Evolutionary conservation across 2,888 invertebrate genomes (phyloP).

Genomic region (Drosophila leonis): DNA sequence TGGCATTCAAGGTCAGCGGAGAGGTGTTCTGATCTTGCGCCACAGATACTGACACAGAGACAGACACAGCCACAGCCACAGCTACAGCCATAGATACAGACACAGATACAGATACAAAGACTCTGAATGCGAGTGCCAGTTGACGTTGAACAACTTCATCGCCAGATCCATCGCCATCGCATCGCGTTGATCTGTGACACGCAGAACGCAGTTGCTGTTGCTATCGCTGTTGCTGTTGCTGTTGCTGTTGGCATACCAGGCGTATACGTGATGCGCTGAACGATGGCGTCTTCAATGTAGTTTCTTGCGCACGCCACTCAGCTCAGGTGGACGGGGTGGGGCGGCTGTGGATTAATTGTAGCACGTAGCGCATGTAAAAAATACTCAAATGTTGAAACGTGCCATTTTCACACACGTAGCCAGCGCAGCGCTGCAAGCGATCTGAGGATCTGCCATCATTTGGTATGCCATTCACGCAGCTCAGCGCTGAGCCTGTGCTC

Average conservation of each 20-base stretch:
- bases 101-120: constrained; percentile 31
- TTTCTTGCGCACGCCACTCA: constrained; percentile 23
- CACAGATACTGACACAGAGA: constrained; percentile 66
- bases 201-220: constrained; percentile 52
- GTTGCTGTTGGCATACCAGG: constrained; percentile 58
- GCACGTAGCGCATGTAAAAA: constrained; percentile 74
- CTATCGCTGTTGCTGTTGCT: too few relatives aligned
- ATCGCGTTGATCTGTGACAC: constrained; percentile 77
- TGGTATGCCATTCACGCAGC: constrained; percentile 59
- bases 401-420: constrained; percentile 82
- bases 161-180: constrained; percentile 44
- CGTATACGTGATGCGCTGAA: constrained; percentile 74
- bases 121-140: constrained; percentile 67
- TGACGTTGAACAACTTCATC: constrained; percentile 78
- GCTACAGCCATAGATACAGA: constrained; percentile 61
- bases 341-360: constrained; percentile 59
- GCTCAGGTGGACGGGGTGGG: not conserved
- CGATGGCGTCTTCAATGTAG: constrained; percentile 69
- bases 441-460: constrained; percentile 58
- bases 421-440: constrained; percentile 45
- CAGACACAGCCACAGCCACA: constrained; percentile 48
- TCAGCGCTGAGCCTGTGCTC: constrained; percentile 26
- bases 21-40: constrained; percentile 77
- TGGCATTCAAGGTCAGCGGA: constrained; percentile 69
- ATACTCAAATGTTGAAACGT: constrained; percentile 79